Evolutionary conservation across 2,113 vertebrate genomes (phyloP).

Genomic region (Patagioenas fasciata): DNA sequence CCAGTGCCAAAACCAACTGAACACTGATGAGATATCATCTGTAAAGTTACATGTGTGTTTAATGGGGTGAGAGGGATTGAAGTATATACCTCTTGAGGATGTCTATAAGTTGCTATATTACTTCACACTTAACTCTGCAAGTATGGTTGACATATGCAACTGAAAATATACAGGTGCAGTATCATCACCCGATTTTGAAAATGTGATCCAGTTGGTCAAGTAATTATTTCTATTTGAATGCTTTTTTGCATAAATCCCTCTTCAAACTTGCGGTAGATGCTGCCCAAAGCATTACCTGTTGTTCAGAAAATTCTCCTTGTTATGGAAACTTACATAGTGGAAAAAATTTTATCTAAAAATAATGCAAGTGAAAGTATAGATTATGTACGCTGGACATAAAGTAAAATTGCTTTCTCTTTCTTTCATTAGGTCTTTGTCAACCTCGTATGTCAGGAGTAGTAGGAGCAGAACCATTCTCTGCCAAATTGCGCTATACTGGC

Average conservation of each 20-base stretch:
- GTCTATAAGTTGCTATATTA: neutral
- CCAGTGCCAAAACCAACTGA: neutral
- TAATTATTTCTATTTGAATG: neutral
- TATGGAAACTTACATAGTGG: neutral
- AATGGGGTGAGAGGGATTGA: neutral
- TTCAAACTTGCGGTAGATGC: neutral
- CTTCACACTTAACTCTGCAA: neutral
- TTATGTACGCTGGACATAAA: neutral
- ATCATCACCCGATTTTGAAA: neutral
- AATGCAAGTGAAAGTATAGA: neutral
- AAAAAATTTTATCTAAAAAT: neutral
- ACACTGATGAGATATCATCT: neutral
- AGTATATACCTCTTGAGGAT: neutral
- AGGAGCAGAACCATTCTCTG: constrained; percentile 94
- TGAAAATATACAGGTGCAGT: neutral
- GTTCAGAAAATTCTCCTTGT: neutral
- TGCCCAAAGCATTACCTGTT: neutral
- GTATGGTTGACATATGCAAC: neutral
- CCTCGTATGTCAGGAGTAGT: constrained; percentile 86
- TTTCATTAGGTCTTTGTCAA: constrained; percentile 87
- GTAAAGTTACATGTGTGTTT: neutral
- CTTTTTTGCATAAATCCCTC: neutral
- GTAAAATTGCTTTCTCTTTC: neutral
- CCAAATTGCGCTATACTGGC: constrained; percentile 90
- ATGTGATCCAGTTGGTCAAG: neutral